Base-by-base conservation (phyloP, 2,797 vertebrate species). In the Cephalopachus bancanus region DNA sequence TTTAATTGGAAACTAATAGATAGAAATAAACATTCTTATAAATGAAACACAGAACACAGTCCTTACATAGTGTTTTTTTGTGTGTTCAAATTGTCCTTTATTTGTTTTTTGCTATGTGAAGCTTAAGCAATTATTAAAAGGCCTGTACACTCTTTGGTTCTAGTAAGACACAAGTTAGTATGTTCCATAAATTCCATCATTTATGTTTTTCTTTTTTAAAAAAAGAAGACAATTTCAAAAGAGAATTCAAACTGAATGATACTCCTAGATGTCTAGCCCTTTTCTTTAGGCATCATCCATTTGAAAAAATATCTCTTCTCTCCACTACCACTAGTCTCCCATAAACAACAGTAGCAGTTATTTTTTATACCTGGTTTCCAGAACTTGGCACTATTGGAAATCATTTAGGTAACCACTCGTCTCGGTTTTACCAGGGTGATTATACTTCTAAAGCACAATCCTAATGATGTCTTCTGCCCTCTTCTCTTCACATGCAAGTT, bases 351-450 rank as follows among this genome's bases (percentile, higher is more conserved):
- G 10, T 6, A 5, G 14, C 49, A 37, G 24, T 7, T 1, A 15
- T 3, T 30, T 10, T 9, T 12, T 44, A 5, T 44, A 44, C 44
- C 28, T 10, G 26, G 62, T 2, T 1, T 7, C 44, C n/a, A 28
- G 26, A 6, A 3, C 3, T 20, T 11, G 1, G 11, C 0, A 0
- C 24, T 20, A 5, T 10, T 4, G 30, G 37, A 37, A 37, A 37
- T 22, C 22, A 55, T 4, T 12, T 1, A 4, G 49, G 11, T 16
- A 30, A 7, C 8, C 0, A 0, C 9, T 17, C 12, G n/a, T 22
- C 30, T 10, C n/a, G 0, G 4, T 1, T 7, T 16, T 4, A 2
- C n/a, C 3, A 60, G 1, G 2, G 30, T 7, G 5, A 16, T 22
- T 33, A 37, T 37, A 22, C 69, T 10, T 10, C 74, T 26, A 22